Evolutionary conservation across 2,888 invertebrate genomes (phyloP).

Genomic region (Herminia tarsipennalis): DNA sequence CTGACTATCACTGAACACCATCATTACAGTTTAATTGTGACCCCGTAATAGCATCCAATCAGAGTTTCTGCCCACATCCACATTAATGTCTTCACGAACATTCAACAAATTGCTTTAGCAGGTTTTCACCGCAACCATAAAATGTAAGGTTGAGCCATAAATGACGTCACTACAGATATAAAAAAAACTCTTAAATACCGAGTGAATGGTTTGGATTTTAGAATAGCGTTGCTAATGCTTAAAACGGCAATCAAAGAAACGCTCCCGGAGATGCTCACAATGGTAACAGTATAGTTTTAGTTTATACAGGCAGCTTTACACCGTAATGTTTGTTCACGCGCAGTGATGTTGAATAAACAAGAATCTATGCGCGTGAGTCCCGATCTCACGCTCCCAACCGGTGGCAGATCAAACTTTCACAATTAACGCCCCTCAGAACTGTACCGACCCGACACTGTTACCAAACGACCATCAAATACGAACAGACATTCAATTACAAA

Average conservation of each 20-base stretch:
- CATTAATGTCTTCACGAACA: too few species aligned
- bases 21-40: constrained; percentile 38
- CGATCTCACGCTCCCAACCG: constrained; percentile 47
- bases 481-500: constrained; percentile 17
- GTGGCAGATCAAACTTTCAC: constrained; percentile 55
- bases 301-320: constrained; percentile 51
- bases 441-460: constrained; percentile 16
- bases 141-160: too few species aligned
- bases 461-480: constrained; percentile 13
- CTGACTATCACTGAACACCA: constrained; percentile 46
- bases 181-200: too few species aligned
- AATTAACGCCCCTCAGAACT: constrained; percentile 50
- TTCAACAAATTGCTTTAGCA: too few species aligned
- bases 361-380: constrained; percentile 43
- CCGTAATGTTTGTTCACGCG: constrained; percentile 61
- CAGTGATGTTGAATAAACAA: constrained; percentile 49
- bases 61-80: constrained; percentile 19
- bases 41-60: constrained; percentile 28
- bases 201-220: constrained; percentile 24
- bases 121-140: constrained; percentile 18
- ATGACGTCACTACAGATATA: too few species aligned
- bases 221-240: constrained; percentile 22
- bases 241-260: constrained; percentile 15
- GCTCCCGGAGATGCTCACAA: constrained; percentile 36
- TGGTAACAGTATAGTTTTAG: constrained; percentile 63